Evolutionary conservation across 2,888 invertebrate genomes (phyloP).

Genomic region (Plemyria rubiginata): DNA sequence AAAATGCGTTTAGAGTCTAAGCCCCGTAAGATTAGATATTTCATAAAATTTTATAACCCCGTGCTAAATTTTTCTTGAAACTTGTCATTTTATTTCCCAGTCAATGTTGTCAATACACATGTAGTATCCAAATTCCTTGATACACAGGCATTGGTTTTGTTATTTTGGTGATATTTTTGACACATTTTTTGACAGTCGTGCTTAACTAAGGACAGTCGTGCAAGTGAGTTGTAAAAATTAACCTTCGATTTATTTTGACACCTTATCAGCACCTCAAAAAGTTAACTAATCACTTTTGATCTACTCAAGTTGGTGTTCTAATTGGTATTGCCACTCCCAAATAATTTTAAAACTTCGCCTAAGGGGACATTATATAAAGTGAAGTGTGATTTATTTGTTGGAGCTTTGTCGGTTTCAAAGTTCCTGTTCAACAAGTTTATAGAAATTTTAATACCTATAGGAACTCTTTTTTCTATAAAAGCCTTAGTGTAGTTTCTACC

Average conservation of each 20-base stretch:
- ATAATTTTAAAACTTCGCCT: conserved; percentile 35
- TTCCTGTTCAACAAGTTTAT: conserved; percentile 19
- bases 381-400: conserved; percentile 32
- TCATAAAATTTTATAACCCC: too few relatives aligned
- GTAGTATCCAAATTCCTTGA: too few relatives aligned
- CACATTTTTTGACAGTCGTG: conserved; percentile 14
- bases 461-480: too few relatives aligned
- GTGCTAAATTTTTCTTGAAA: too few relatives aligned
- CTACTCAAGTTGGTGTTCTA: conserved; percentile 13
- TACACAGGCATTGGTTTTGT: too few relatives aligned
- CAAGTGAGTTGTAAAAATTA: conserved; percentile 14
- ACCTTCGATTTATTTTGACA: conserved; percentile 39
- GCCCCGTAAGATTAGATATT: too few relatives aligned
- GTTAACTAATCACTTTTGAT: conserved; percentile 33
- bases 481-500: too few relatives aligned
- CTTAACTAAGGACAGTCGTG: conserved; percentile 4
- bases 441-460: not conserved
- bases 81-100: too few relatives aligned
- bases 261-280: conserved; percentile 33
- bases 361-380: conserved; percentile 34
- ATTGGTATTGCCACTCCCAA: conserved; percentile 38
- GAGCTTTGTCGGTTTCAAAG: conserved; percentile 5
- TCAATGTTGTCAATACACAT: too few relatives aligned
- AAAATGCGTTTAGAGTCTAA: too few relatives aligned
- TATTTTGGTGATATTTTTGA: too few relatives aligned